These are phyloP conservation scores for Synergus laeviventris DNA, from an alignment of 2,888 invertebrate species.

Conservation along the genomic window DNA sequence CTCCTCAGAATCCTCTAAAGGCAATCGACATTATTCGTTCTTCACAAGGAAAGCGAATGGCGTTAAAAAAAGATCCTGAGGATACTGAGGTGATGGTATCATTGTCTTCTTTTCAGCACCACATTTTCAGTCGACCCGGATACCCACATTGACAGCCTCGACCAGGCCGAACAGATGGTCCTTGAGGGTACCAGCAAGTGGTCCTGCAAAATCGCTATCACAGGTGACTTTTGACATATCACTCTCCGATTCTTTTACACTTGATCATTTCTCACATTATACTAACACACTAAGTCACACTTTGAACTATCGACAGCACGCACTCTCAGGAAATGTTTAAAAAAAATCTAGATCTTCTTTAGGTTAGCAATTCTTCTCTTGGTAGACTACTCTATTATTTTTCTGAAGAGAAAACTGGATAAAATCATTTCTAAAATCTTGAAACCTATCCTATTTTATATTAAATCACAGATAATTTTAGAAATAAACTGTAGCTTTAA, in stretches of 20 bases:
- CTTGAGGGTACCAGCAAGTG: slow-evolving; percentile 99
- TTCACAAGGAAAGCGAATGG: background rate
- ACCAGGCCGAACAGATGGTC: slow-evolving; percentile 98
- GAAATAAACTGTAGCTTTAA: background rate
- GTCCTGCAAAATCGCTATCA: slow-evolving; percentile 99
- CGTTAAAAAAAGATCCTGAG: slow-evolving; percentile 32
- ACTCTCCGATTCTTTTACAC: slow-evolving; percentile 52
- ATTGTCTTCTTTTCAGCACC: slow-evolving; percentile 84
- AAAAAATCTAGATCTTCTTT: background rate
- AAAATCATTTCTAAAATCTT: no score
- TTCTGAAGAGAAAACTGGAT: background rate
- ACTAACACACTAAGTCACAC: slow-evolving; percentile 42
- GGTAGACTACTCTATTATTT: background rate
- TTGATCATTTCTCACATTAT: slow-evolving; percentile 47
- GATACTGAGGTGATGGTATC: slow-evolving; percentile 69
- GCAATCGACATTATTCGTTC: slow-evolving; percentile 1
- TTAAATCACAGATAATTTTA: background rate
- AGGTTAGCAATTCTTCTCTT: slow-evolving; percentile 5
- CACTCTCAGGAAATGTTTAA: slow-evolving; percentile 16
- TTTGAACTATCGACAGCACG: slow-evolving; percentile 5
- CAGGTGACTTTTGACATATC: slow-evolving; percentile 81
- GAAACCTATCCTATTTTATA: background rate
- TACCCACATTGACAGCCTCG: slow-evolving; percentile 98
- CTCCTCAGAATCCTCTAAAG: slow-evolving; percentile 35
- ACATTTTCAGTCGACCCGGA: slow-evolving; percentile 98